phyloP scores from a whole-genome alignment of 2,888 invertebrate genomes.

The Drosophila glabriapex region DNA sequence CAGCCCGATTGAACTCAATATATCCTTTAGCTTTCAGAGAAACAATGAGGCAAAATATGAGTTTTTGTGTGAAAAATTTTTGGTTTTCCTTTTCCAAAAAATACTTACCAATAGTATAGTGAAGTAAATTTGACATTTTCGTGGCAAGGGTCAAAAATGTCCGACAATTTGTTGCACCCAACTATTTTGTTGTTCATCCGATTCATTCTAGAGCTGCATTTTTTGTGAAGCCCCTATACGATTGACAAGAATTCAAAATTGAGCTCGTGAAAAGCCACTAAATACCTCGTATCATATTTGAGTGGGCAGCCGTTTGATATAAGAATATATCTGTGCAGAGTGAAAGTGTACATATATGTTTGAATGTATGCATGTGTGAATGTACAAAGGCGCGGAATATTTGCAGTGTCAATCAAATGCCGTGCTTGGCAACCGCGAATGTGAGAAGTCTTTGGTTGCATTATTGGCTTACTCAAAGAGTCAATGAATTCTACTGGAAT shows the following conservation, averaged over 20 bases:
- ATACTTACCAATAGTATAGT: background rate
- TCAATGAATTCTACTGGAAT: background rate
- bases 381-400: background rate
- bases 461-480: background rate
- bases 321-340: background rate
- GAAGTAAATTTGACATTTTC: background rate
- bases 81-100: background rate
- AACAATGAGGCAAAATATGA: background rate
- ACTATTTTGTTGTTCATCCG: background rate
- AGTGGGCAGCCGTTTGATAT: background rate
- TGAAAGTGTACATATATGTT: background rate
- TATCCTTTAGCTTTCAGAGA: background rate
- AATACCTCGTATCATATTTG: background rate
- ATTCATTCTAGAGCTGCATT: background rate
- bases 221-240: background rate
- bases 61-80: background rate
- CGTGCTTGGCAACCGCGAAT: background rate
- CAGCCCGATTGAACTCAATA: background rate
- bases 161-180: background rate
- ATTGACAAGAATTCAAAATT: background rate
- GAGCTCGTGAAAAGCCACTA: background rate
- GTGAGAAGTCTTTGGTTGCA: background rate
- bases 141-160: background rate
- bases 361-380: background rate
- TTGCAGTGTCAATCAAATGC: constrained; percentile 5